Evolutionary conservation across 2,113 vertebrate genomes (phyloP).

Genomic region (Craseonycteris thonglongyai): DNA sequence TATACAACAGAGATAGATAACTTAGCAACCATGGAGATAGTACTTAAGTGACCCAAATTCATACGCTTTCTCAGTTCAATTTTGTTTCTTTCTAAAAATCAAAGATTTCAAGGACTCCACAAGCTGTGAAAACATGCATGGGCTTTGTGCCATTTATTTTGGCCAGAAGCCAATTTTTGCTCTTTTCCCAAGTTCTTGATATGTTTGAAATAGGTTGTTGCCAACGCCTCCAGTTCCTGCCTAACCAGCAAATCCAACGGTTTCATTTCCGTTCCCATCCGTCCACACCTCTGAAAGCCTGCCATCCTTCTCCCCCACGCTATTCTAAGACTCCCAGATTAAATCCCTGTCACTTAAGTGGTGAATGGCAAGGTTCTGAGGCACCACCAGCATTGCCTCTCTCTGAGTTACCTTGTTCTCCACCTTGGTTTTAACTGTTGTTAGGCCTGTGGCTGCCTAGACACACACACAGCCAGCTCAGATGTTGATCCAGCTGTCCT

Average conservation of each 20-base stretch:
- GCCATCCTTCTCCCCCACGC: neutral
- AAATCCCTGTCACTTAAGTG: no score
- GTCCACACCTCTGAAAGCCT: neutral
- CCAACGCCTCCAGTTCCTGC: neutral
- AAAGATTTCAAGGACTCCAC: neutral
- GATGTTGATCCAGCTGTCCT: neutral
- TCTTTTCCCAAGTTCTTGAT: neutral
- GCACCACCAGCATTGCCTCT: fast-evolving
- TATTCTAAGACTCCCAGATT: neutral
- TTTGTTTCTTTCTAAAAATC: neutral
- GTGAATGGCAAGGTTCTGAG: no score
- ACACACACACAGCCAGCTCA: neutral
- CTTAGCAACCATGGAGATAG: neutral
- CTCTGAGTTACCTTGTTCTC: no score
- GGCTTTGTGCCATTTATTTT: neutral
- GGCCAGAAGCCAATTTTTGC: neutral
- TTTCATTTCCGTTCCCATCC: neutral
- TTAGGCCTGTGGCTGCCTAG: neutral
- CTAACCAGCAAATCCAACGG: neutral
- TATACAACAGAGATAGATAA: neutral
- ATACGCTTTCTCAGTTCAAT: neutral
- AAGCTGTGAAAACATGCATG: neutral
- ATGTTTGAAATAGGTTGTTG: neutral
- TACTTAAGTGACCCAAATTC: neutral
- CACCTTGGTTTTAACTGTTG: neutral